Conservation (phyloP, 2,888 invertebrate species). For the Notodonta ziczac region DNA sequence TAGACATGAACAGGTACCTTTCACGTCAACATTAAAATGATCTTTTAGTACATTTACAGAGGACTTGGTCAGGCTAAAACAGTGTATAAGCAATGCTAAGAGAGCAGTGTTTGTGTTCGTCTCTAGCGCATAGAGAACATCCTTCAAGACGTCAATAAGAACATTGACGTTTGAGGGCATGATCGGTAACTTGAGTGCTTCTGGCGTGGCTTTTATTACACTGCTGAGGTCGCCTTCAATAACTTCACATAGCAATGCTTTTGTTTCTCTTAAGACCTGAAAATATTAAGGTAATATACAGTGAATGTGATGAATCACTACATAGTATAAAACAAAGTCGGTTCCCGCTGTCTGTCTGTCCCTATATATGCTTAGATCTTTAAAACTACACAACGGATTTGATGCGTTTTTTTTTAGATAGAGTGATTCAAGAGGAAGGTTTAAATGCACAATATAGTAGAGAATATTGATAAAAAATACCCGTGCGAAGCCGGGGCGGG, state of each 20-base stretch:
- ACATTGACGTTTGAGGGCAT: constrained; percentile 80
- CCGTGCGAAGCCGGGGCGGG: too few relatives aligned
- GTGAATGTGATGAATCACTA: background rate
- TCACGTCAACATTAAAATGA: constrained; percentile 51
- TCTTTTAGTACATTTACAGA: constrained; percentile 60
- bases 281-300: constrained; percentile 28
- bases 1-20: constrained; percentile 52
- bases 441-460: too few relatives aligned
- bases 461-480: too few relatives aligned
- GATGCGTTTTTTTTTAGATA: too few relatives aligned
- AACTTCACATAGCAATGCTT: constrained; percentile 72
- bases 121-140: constrained; percentile 86
- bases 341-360: too few relatives aligned
- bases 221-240: constrained; percentile 71
- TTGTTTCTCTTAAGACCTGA: constrained; percentile 82
- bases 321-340: too few relatives aligned
- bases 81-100: constrained; percentile 80
- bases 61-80: constrained; percentile 61
- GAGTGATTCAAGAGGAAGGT: too few relatives aligned
- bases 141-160: constrained; percentile 84
- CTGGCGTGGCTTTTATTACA: constrained; percentile 68
- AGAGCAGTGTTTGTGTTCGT: constrained; percentile 87
- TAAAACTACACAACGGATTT: too few relatives aligned
- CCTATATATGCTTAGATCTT: too few relatives aligned
- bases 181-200: constrained; percentile 67